These are phyloP conservation scores for Patella vulgata DNA, from an alignment of 1,140 invertebrate species.

Conservation along the genomic window DNA sequence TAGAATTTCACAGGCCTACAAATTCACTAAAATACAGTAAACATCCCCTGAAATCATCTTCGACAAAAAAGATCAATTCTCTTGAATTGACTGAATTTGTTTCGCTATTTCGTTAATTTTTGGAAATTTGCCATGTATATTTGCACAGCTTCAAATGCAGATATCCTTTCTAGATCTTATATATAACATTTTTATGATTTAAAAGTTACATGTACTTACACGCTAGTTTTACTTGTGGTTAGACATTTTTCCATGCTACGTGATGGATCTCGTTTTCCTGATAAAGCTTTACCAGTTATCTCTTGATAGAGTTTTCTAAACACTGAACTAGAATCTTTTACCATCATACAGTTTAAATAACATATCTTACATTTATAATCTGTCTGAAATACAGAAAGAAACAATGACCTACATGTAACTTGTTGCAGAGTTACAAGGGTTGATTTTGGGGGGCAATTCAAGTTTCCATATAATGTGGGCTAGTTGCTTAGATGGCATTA, in stretches of 20 bases:
- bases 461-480: slow-evolving; percentile 1
- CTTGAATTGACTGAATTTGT: no score
- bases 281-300: slow-evolving; percentile 42
- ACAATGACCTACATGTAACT: slow-evolving; percentile 29
- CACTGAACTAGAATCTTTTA: slow-evolving; percentile 48
- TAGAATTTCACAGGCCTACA: no score
- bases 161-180: not conserved
- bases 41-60: no score
- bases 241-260: slow-evolving; percentile 50
- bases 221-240: slow-evolving; percentile 38
- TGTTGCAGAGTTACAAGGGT: slow-evolving; percentile 69
- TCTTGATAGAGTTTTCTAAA: slow-evolving; percentile 50
- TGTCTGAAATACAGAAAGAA: slow-evolving; percentile 31
- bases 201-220: slow-evolving; percentile 36
- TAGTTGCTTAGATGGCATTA: no score
- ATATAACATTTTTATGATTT: not conserved
- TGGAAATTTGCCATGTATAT: no score
- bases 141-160: no score
- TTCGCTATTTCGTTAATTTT: no score
- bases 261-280: slow-evolving; percentile 40
- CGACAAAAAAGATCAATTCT: no score
- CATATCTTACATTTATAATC: slow-evolving; percentile 44
- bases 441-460: not conserved
- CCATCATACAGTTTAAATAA: slow-evolving; percentile 59
- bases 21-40: no score